A percentile compares a stretch with the other conserved stretches of the same genome.
Evolutionary conservation across 2,888 invertebrate genomes (phyloP).

Genomic region (Himalopsyche tibetana): DNA sequence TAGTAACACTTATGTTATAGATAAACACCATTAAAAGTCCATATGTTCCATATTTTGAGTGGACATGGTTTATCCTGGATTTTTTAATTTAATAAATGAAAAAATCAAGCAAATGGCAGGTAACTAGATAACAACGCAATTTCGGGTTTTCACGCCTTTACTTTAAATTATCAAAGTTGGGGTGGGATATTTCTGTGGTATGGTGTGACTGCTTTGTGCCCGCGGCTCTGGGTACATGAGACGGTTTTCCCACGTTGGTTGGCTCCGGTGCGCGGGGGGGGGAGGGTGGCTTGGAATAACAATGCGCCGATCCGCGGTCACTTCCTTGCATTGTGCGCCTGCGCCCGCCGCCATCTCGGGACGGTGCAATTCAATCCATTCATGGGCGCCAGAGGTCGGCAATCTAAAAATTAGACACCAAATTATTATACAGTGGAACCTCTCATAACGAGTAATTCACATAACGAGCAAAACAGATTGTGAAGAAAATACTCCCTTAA

Average conservation of each 20-base stretch:
- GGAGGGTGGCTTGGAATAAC: not conserved
- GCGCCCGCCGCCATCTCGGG: constrained; percentile 34
- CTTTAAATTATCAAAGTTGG: not conserved
- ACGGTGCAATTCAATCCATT: constrained; percentile 15
- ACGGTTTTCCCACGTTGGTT: constrained; percentile 46
- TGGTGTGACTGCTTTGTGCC: not conserved
- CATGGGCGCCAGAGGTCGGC: constrained; percentile 18
- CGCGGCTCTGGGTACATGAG: not conserved
- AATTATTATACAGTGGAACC: too few species aligned
- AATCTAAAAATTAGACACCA: constrained; percentile 31
- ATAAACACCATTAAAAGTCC: too few species aligned
- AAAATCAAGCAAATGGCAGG: too few species aligned
- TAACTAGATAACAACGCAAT: too few species aligned
- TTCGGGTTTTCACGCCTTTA: too few species aligned
- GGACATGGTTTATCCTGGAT: too few species aligned
- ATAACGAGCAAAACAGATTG: too few species aligned
- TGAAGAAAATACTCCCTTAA: too few species aligned
- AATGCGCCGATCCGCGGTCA: constrained; percentile 26
- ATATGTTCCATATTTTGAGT: too few species aligned
- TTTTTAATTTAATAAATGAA: too few species aligned
- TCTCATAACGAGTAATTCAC: too few species aligned
- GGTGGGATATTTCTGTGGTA: not conserved
- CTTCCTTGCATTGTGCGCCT: constrained; percentile 57
- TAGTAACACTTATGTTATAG: too few species aligned
- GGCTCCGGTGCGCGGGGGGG: not conserved